Conservation (phyloP, 2,797 vertebrate species). For the Propithecus deckenii region DNA sequence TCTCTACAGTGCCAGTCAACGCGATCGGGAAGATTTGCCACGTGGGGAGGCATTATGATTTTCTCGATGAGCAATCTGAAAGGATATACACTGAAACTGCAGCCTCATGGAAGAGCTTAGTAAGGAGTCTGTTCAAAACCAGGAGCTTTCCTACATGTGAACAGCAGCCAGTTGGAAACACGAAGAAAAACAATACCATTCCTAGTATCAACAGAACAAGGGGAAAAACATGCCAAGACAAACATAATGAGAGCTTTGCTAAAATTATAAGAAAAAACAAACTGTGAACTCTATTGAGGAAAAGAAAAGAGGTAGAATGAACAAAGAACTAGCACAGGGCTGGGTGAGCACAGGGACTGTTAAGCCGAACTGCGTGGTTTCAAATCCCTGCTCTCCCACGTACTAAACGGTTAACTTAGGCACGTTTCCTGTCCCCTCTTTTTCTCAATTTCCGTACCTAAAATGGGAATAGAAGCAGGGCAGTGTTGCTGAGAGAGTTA, state of each 20-base stretch:
- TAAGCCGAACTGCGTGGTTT: not conserved
- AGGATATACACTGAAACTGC: not conserved
- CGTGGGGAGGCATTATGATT: not conserved
- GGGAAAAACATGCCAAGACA: not conserved
- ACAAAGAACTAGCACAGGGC: not conserved
- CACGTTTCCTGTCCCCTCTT: no score
- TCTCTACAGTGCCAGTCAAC: not conserved
- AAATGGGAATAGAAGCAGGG: not conserved
- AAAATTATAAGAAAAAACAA: not conserved
- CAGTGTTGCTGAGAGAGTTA: no score
- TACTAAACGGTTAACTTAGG: not conserved
- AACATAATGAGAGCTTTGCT: not conserved
- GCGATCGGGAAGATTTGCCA: not conserved
- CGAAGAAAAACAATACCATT: not conserved
- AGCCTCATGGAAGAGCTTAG: not conserved
- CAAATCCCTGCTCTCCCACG: not conserved
- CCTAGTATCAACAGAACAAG: not conserved
- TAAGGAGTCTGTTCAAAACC: not conserved
- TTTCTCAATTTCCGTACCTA: not conserved
- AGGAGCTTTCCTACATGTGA: not conserved
- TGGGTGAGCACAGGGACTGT: not conserved
- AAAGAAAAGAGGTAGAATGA: not conserved
- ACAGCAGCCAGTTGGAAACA: not conserved
- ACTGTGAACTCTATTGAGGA: no score
- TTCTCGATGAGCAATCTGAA: not conserved